A percentile compares a stretch with the other conserved stretches of the same genome.
These are phyloP conservation scores for Lasiurus cinereus DNA, from an alignment of 2,113 vertebrate species.

Conservation along the genomic window DNA sequence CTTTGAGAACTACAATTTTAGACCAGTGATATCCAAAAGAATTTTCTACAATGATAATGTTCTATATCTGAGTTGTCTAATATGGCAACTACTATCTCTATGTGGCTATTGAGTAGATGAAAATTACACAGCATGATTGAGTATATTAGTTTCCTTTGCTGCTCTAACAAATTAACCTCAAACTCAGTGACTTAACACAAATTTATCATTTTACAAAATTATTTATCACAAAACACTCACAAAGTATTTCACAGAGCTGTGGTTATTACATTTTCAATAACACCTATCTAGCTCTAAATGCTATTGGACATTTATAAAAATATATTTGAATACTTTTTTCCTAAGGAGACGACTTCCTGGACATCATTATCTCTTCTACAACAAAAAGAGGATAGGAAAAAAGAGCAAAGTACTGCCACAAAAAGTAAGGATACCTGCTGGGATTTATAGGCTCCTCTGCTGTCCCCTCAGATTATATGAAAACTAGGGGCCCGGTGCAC, in stretches of 20 bases:
- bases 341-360: not conserved
- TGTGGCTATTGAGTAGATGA: too few species aligned
- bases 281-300: not conserved
- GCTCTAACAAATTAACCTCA: not conserved
- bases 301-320: not conserved
- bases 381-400: not conserved
- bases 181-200: not conserved
- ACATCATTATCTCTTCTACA: conserved; percentile 22
- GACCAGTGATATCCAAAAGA: too few species aligned
- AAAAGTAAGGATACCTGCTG: not conserved
- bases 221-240: not conserved
- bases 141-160: not conserved
- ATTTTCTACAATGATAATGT: too few species aligned
- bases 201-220: not conserved
- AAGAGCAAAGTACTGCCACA: conserved; percentile 9
- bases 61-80: too few species aligned
- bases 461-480: too few species aligned
- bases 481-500: too few species aligned
- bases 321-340: not conserved
- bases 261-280: conserved; percentile 35
- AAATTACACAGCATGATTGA: too few species aligned
- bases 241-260: conserved; percentile 30
- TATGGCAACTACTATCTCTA: too few species aligned
- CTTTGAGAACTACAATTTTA: too few species aligned
- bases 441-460: not conserved